Base-by-base conservation (phyloP, 2,888 invertebrate genomes). In the Fissipunctia ypsillon region DNA sequence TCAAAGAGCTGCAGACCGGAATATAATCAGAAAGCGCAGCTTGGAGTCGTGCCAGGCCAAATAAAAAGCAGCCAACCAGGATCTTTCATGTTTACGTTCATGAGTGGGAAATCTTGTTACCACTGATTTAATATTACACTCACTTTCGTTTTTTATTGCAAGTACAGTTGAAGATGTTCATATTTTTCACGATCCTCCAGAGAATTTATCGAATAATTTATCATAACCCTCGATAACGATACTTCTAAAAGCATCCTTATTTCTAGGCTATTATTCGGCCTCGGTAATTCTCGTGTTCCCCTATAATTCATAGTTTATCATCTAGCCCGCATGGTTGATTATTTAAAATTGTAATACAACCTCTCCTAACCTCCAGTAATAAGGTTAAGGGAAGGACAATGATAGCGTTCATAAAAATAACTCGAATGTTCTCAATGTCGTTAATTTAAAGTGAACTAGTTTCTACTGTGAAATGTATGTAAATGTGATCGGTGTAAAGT, bases 241-340 rank as follows among this genome's bases (percentile, higher is more conserved):
- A 25, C 31, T 45, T 66, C 1, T 25, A n/a, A 52, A 48, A 9
- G 5, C 57, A 67, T 73, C 52, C 66, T 73, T 52, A 65, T 61
- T 66, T 61, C 60, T 50, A 71, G 65, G 69, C 52, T 73, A 60
- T 78, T 56, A 64, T 60, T 73, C 64, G 82, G 74, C 87, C 88
- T 87, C 81, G 80, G 70, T 67, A 79, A 73, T 50, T 80, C 56
- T 67, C 38, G 69, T 73, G n/a, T 80, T 75, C 84, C 85, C 83
- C 81, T 85, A 83, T 86, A 84, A 84, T 74, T 81, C 67, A 75
- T 57, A 67, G 81, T 81, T 83, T 84, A 85, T 84, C 84, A 83
- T 82, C 48, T 50, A 70, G 71, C 88, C 89, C 89, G 86, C 84
- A 88, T 89, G 68, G 56, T 57, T 81, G 61, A 77, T 64, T 63